phyloP scores from a whole-genome alignment of 2,113 vertebrate genomes.

The Carassius carassius region DNA sequence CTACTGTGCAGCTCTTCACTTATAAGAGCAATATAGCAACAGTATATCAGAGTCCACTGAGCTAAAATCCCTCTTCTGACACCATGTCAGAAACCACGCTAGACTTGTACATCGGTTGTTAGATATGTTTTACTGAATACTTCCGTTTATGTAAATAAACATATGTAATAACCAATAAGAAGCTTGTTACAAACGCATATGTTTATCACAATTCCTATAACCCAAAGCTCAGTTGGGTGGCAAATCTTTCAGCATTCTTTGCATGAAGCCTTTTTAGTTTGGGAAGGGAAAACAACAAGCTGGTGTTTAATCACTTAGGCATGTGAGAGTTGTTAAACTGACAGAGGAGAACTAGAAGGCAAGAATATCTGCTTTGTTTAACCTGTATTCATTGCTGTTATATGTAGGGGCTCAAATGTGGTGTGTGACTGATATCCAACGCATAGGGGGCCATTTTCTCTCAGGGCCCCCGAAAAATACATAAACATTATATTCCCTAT shows the following conservation, averaged over 20 bases:
- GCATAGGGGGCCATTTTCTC: neutral
- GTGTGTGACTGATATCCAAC: neutral
- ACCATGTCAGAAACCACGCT: too few species aligned
- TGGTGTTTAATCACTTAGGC: constrained; percentile 36
- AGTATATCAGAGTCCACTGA: too few species aligned
- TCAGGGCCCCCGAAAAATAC: neutral
- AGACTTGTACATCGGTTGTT: too few species aligned
- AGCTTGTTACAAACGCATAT: too few species aligned
- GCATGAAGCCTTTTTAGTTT: constrained; percentile 28
- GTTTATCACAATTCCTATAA: too few species aligned
- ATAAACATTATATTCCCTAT: neutral
- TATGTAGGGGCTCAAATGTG: neutral
- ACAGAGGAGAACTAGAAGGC: constrained; percentile 10
- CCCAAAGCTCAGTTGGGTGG: constrained; percentile 33
- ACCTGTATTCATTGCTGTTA: neutral
- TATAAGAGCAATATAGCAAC: too few species aligned
- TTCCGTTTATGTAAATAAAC: too few species aligned
- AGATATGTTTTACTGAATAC: too few species aligned
- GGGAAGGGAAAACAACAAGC: constrained; percentile 36
- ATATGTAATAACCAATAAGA: too few species aligned
- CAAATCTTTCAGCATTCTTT: constrained; percentile 28
- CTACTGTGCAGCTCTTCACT: too few species aligned
- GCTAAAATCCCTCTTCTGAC: too few species aligned
- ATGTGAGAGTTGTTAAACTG: constrained; percentile 35
- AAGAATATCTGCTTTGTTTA: constrained; percentile 33